phyloP scores from a whole-genome alignment of 2,888 invertebrate species.

The Calliphora vomitoria region DNA sequence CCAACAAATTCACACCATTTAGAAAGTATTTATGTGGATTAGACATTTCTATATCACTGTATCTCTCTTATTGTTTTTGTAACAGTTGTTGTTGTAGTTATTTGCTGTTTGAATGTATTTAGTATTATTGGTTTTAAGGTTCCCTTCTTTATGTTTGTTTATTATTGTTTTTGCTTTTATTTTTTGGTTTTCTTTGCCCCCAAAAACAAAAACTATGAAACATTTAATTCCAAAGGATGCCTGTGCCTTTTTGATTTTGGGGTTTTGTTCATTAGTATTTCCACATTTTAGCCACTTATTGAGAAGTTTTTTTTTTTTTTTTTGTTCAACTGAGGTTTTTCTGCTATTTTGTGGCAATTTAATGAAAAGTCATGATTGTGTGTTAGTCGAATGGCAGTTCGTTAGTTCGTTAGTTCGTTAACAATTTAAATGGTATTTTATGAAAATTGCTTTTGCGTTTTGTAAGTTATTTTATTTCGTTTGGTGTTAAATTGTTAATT shows the following conservation, averaged over 20 bases:
- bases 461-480: conserved; percentile 30
- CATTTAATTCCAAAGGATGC: neutral
- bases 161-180: conserved; percentile 5
- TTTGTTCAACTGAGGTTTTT: neutral
- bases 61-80: conserved; percentile 10
- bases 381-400: neutral
- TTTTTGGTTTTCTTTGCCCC: neutral
- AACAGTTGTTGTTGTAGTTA: neutral
- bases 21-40: conserved; percentile 54
- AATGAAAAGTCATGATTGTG: conserved; percentile 52
- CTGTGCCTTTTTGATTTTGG: neutral
- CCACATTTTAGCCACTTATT: conserved; percentile 27
- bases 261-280: conserved; percentile 38
- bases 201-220: conserved; percentile 4
- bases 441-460: conserved; percentile 36
- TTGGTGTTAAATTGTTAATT: conserved; percentile 51
- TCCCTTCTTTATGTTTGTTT: conserved; percentile 18
- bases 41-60: conserved; percentile 15
- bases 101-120: conserved; percentile 26
- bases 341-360: conserved; percentile 30
- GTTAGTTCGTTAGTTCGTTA: conserved; percentile 10
- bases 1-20: conserved; percentile 46
- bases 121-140: conserved; percentile 24
- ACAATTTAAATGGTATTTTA: conserved; percentile 38
- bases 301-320: neutral